Evolutionary conservation across 2,888 invertebrate species (phyloP).

Genomic region (Orthosia gothica): DNA sequence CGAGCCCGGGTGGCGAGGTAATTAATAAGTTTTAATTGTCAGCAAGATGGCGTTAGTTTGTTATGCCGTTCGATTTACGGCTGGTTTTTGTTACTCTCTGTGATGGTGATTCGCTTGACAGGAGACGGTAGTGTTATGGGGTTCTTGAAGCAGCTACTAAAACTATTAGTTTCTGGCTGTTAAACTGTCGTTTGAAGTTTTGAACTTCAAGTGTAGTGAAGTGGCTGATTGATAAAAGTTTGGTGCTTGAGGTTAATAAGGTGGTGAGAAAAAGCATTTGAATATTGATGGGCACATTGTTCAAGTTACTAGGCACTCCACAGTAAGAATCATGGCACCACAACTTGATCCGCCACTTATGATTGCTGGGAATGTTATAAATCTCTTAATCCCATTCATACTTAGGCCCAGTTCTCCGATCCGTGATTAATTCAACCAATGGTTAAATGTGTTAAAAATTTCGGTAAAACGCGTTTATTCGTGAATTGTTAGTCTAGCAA

Average conservation of each 20-base stretch:
- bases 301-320: neutral
- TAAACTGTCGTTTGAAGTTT: slow-evolving; percentile 22
- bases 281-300: neutral
- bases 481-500: no score
- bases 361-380: neutral
- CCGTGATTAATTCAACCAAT: no score
- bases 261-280: neutral
- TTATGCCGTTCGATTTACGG: slow-evolving; percentile 66
- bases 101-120: slow-evolving; percentile 35
- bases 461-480: no score
- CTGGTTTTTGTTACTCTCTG: slow-evolving; percentile 41
- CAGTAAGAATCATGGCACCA: neutral
- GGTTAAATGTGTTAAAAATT: no score
- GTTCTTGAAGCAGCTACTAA: slow-evolving; percentile 5
- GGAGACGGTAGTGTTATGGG: slow-evolving; percentile 13
- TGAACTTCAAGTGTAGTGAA: slow-evolving; percentile 10
- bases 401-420: neutral
- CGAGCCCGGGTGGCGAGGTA: slow-evolving; percentile 79
- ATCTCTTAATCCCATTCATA: neutral
- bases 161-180: slow-evolving; percentile 1
- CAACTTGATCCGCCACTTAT: neutral
- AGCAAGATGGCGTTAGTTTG: slow-evolving; percentile 67
- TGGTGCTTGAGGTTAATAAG: slow-evolving; percentile 10
- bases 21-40: slow-evolving; percentile 89
- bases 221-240: slow-evolving; percentile 17